phyloP scores from a whole-genome alignment of 2,797 vertebrate genomes.

The Clarias pachynema region DNA sequence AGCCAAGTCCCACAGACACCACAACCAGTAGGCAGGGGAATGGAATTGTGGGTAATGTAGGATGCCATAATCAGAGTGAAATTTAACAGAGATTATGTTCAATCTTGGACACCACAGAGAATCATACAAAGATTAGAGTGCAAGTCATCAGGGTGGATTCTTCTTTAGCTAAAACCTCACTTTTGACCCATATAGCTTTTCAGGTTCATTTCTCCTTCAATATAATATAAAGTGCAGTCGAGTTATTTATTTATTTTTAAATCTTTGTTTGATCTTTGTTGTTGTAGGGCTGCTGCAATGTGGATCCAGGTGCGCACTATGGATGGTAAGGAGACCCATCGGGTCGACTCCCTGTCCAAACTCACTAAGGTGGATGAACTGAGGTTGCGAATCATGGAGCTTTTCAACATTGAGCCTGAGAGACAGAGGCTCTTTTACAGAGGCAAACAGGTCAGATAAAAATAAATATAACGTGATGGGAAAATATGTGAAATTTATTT shows the following conservation, averaged over 20 bases:
- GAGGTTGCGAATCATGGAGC: conserved; percentile 82
- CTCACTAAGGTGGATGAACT: conserved; percentile 95
- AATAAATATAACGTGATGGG: background rate
- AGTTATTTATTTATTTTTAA: background rate
- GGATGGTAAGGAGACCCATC: conserved; percentile 92
- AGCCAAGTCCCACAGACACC: background rate
- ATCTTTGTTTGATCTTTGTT: conserved; percentile 1
- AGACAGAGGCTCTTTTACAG: conserved; percentile 92
- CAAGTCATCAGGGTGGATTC: background rate
- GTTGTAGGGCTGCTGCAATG: conserved; percentile 82
- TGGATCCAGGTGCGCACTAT: conserved; percentile 99
- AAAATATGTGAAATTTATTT: background rate
- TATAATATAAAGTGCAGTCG: background rate
- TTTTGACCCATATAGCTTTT: background rate
- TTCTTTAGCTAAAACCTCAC: background rate
- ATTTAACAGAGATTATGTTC: background rate
- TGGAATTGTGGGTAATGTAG: background rate
- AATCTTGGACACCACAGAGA: no score
- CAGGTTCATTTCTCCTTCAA: background rate
- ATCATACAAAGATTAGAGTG: no score
- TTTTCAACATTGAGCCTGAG: conserved; percentile 87
- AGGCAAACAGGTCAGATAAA: conserved; percentile 87
- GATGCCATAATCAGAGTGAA: background rate
- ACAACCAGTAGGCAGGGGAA: no score
- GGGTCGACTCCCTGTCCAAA: conserved; percentile 91